These are phyloP conservation scores for Cabera pusaria DNA, from an alignment of 2,888 invertebrate species.

Conservation along the genomic window DNA sequence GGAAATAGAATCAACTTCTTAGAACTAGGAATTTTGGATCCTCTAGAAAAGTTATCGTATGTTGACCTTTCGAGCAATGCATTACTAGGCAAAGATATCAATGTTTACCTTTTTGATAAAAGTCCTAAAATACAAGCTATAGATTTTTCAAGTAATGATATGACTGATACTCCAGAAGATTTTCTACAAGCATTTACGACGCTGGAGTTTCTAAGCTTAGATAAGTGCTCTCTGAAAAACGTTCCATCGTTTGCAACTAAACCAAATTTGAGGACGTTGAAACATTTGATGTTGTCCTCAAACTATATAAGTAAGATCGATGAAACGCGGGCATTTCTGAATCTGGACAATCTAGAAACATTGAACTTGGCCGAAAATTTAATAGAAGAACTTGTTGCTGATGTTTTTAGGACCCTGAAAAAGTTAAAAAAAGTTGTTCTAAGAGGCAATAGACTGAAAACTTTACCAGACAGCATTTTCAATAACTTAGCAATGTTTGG, in stretches of 20 bases:
- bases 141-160: conserved; percentile 56
- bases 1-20: conserved; percentile 44
- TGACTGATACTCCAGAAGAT: conserved; percentile 44
- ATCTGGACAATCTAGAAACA: conserved; percentile 52
- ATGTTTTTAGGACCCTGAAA: conserved; percentile 51
- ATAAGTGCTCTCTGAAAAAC: conserved; percentile 47
- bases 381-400: conserved; percentile 48
- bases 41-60: conserved; percentile 42
- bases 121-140: conserved; percentile 41
- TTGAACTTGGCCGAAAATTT: conserved; percentile 55
- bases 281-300: conserved; percentile 49
- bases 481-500: conserved; percentile 46
- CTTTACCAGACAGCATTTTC: conserved; percentile 55
- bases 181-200: conserved; percentile 42
- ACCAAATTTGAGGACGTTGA: conserved; percentile 54
- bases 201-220: conserved; percentile 49
- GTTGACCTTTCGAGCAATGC: conserved; percentile 53
- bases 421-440: conserved; percentile 53
- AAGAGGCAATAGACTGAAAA: conserved; percentile 53
- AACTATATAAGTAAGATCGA: conserved; percentile 54
- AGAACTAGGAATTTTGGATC: conserved; percentile 50
- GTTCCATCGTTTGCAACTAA: conserved; percentile 54
- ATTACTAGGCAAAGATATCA: conserved; percentile 44
- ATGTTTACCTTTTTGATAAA: conserved; percentile 45
- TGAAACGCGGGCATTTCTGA: conserved; percentile 38